These are phyloP conservation scores for Gobio occitaniae DNA, from an alignment of 2,797 vertebrate species.

Conservation along the genomic window DNA sequence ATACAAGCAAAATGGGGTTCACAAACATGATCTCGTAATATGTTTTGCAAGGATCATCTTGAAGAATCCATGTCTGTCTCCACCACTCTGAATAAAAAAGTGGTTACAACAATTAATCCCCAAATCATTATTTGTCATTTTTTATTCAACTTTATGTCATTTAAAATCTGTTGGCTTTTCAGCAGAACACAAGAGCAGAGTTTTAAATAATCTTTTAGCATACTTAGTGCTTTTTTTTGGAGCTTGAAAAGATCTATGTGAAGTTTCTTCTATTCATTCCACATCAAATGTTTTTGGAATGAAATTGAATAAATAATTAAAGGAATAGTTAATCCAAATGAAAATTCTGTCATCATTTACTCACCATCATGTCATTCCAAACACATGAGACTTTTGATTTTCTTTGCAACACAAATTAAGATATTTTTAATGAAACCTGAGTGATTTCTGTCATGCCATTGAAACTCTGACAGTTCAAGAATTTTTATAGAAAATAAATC, in stretches of 20 bases:
- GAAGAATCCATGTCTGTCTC: slow-evolving; percentile 77
- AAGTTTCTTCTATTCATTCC: not conserved
- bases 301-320: not conserved
- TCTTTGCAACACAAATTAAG: no score
- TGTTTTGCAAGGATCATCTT: slow-evolving; percentile 79
- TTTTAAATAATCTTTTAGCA: no score
- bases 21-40: slow-evolving; percentile 77
- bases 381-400: no score
- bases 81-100: slow-evolving; percentile 71
- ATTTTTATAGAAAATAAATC: no score
- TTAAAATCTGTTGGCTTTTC: not conserved
- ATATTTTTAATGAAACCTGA: no score
- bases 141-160: not conserved
- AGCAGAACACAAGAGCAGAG: not conserved
- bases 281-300: not conserved
- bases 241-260: not conserved
- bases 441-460: no score
- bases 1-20: slow-evolving; percentile 77
- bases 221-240: not conserved
- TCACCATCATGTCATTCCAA: no score
- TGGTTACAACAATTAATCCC: not conserved
- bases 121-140: not conserved
- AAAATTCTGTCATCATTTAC: no score
- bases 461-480: no score
- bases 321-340: no score